A percentile compares a stretch with the other conserved stretches of the same genome.
Conservation (phyloP, 2,888 invertebrate genomes). For the Apodemia mormo region DNA sequence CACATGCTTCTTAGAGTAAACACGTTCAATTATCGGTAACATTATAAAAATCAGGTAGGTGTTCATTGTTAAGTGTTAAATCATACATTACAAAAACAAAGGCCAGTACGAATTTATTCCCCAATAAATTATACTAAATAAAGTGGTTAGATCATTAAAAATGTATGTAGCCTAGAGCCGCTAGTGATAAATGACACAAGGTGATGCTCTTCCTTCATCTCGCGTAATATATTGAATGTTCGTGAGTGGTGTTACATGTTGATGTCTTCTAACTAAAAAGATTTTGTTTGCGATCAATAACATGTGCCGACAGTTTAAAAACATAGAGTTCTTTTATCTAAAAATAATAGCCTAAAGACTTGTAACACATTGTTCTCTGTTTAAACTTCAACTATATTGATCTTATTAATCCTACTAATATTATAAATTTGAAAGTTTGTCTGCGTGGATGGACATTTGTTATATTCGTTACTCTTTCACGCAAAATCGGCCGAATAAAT, state of each 20-base stretch:
- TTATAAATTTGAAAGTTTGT: too few relatives aligned
- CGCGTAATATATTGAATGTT: not conserved
- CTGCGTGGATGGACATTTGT: too few relatives aligned
- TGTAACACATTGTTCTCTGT: not conserved
- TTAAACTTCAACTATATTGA: not conserved
- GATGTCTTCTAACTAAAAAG: conserved; percentile 2
- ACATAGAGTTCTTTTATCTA: conserved; percentile 10
- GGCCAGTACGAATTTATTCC: not conserved
- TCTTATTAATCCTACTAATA: too few relatives aligned
- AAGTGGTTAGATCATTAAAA: conserved; percentile 4
- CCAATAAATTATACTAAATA: not conserved
- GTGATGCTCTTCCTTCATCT: conserved; percentile 11
- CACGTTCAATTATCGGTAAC: too few relatives aligned
- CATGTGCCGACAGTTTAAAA: not conserved
- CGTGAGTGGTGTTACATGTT: not conserved
- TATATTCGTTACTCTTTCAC: too few relatives aligned
- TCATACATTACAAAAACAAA: not conserved
- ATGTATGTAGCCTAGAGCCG: conserved; percentile 1
- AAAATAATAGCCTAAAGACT: not conserved
- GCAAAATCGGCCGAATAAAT: too few relatives aligned
- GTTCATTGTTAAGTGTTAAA: not conserved
- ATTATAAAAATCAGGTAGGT: too few relatives aligned
- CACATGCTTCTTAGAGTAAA: too few relatives aligned
- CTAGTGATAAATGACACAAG: not conserved
- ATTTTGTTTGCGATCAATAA: conserved; percentile 6